Base-by-base conservation (phyloP, 2,888 invertebrate genomes). In the Eristalinus sepulchralis region DNA sequence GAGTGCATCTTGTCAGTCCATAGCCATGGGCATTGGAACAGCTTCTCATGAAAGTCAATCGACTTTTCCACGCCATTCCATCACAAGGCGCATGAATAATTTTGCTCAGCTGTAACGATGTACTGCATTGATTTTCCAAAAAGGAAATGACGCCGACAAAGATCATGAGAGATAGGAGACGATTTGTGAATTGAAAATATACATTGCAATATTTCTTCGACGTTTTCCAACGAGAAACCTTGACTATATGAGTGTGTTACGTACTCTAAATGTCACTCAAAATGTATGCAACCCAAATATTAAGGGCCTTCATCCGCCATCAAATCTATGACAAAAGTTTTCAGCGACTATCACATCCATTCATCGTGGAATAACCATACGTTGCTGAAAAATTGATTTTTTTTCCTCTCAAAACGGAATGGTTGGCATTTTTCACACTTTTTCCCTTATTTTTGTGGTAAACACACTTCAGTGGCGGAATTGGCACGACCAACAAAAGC, bases 401-500 rank as follows among this genome's bases (percentile, higher is more conserved):
- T 4, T 11, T 24, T 11, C 20, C 17, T 34, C 33, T 27, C 20
- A 63, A 63, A 24, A 9, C 31, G 20, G 60, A 47, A 39, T n/a
- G n/a, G n/a, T n/a, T n/a, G n/a, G n/a, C n/a, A n/a, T n/a, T n/a
- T n/a, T n/a, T n/a, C n/a, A n/a, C n/a, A n/a, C n/a, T n/a, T n/a
- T n/a, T n/a, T n/a, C n/a, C n/a, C n/a, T n/a, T n/a, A 4, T 31
- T 57, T 24, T n/a, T 39, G 39, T 17, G 24, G 36, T 59, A 57
- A 70, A 70, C 27, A 60, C 22, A 34, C 33, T 13, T 55, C 20
- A 33, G 8, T 17, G 17, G 10, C 27, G 34, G 60, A 76, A 53
- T 76, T 68, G 67, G 47, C 67, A 62, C 20, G 33, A 47, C 2
- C 67, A 67, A 68, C 47, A 60, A 67, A 47, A 47, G 47, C 47